Percentiles rank a stretch among this genome's conserved stretches.
Conservation (phyloP, 2,113 vertebrate species). For the Microcebus ravelobensis region DNA sequence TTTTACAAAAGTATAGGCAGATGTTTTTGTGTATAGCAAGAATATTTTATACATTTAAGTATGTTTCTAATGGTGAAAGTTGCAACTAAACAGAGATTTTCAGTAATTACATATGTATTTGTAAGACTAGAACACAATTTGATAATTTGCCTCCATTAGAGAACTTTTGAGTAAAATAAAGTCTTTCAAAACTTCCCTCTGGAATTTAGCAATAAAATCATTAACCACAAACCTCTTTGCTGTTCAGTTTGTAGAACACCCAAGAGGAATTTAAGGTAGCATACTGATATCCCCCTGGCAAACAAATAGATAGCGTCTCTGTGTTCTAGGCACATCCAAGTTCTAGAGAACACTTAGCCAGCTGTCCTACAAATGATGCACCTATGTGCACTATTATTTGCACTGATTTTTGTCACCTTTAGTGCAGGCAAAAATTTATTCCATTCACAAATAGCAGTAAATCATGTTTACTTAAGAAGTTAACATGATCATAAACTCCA, state of each 20-base stretch:
- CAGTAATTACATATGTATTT: not conserved
- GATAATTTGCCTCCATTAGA: not conserved
- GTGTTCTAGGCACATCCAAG: not conserved
- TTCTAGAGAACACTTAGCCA: not conserved
- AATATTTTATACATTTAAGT: not conserved
- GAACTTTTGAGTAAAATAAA: not conserved
- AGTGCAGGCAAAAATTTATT: not conserved
- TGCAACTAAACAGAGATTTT: not conserved
- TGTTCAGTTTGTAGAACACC: not conserved
- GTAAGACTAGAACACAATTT: not conserved
- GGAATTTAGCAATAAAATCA: not conserved
- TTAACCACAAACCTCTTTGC: not conserved
- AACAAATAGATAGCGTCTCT: not conserved
- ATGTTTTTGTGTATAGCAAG: not conserved
- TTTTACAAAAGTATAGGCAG: not conserved
- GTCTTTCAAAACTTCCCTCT: not conserved
- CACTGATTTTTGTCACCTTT: not conserved
- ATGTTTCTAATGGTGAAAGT: not conserved
- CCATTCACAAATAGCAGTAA: not conserved
- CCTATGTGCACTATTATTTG: not conserved
- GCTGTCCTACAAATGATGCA: not conserved
- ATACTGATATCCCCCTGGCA: not conserved
- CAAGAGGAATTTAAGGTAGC: not conserved
- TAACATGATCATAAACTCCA: not conserved
- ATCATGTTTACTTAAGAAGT: slow-evolving; percentile 26